phyloP scores from a whole-genome alignment of 2,888 invertebrate genomes.

The Noctua fimbriata region DNA sequence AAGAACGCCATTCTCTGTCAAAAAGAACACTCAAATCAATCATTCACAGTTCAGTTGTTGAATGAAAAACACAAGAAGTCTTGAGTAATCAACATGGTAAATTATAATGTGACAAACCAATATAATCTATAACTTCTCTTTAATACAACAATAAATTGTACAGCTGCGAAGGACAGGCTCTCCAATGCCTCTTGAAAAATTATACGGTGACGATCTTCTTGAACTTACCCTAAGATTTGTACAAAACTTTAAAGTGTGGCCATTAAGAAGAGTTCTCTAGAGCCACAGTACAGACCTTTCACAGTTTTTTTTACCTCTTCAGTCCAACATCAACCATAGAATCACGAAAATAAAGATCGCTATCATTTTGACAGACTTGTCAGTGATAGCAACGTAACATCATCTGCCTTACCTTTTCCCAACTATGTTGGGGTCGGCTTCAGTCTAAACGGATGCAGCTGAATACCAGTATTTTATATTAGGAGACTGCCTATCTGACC shows the following conservation, averaged over 20 bases:
- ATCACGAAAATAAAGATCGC: not conserved
- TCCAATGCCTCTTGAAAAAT: slow-evolving; percentile 11
- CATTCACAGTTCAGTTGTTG: not conserved
- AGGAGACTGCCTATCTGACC: too few species aligned
- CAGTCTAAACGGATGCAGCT: too few species aligned
- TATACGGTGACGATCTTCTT: not conserved
- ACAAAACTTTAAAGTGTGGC: not conserved
- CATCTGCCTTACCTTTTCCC: too few species aligned
- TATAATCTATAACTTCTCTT: not conserved
- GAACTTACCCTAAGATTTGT: not conserved
- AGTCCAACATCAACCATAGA: not conserved
- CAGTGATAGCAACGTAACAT: not conserved
- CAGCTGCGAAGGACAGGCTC: not conserved
- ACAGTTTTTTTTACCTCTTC: not conserved
- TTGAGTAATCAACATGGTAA: not conserved
- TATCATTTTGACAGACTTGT: not conserved
- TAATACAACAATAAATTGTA: not conserved
- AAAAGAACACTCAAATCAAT: slow-evolving; percentile 9
- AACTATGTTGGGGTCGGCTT: too few species aligned
- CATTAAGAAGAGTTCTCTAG: not conserved
- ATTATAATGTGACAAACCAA: slow-evolving; percentile 6
- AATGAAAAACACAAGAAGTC: slow-evolving; percentile 24
- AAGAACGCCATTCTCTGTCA: not conserved
- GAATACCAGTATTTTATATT: too few species aligned
- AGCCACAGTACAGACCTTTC: too few species aligned